Evolutionary conservation across 2,797 vertebrate species (phyloP), one percentile per base, ranked within the genome.

Genomic region (Amblyraja radiata): DNA sequence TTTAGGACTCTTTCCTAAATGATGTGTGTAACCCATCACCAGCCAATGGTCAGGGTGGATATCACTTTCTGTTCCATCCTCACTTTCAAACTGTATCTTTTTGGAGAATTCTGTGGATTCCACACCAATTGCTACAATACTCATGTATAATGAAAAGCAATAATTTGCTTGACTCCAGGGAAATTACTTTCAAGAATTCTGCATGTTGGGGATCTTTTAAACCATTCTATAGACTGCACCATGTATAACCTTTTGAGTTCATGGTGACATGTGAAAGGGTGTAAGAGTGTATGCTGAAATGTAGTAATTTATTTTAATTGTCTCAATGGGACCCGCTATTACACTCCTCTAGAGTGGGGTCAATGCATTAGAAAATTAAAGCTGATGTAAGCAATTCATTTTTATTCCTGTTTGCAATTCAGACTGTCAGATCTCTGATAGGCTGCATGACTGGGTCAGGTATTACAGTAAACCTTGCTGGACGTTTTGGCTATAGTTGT

Each of bases 271-370:
- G 97, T 98, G 97, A 97, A 97, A 97, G 96, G 95, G 96, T 97
- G 94, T 96, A 95, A 97, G 95, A 96, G 96, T 94, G 95, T 96
- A 96, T 97, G 97, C 96, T 96, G 96, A 96, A 97, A 96, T 96
- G 95, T 97, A 95, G 95, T 97, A 97, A 98, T 98, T 98, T 97
- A 97, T 98, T 98, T 97, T 98, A 98, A 98, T 98, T 98, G 97
- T 97, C 97, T 97, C 97, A 96, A 94, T 95, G 97, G 97, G 97
- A 97, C 96, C 96, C 95, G 95, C 96, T 97, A 97, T 98, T 98
- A 97, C 95, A 96, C 95, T 94, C 94, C 96, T 93, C 95, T 94
- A 96, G 96, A 96, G 98, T 95, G 97, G 46, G 98, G 98, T 98
- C 98, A 98, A 96, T 97, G 97, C 96, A 1, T 97, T 97, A 95